These are phyloP conservation scores for cattle (Bos taurus) DNA, from an alignment of 2,113 vertebrate genomes.

Conservation along the genomic window ARS-UCD2.0 NC_037339.1:6668501-6669000, in stretches of 20 bases:
- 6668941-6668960: not conserved
- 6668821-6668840: not conserved
- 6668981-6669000: not conserved
- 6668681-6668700: not conserved
- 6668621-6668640: accelerated
- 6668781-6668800: not conserved
- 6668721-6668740: not conserved
- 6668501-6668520: not conserved
- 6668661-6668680: not conserved
- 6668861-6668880: not conserved
- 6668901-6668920: not conserved
- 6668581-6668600: accelerated
- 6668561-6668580: not conserved
- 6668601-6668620: not conserved
- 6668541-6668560: not conserved
- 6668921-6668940: not conserved
- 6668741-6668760: not conserved
- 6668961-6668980: not conserved
- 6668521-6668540: not conserved
- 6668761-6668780: not conserved
- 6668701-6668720: not conserved
- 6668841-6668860: not conserved
- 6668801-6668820: not conserved
- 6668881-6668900: not conserved
- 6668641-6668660: accelerated